These are phyloP conservation scores for Vanessa atalanta DNA, from an alignment of 1,140 invertebrate genomes.

Conservation along the genomic window DNA sequence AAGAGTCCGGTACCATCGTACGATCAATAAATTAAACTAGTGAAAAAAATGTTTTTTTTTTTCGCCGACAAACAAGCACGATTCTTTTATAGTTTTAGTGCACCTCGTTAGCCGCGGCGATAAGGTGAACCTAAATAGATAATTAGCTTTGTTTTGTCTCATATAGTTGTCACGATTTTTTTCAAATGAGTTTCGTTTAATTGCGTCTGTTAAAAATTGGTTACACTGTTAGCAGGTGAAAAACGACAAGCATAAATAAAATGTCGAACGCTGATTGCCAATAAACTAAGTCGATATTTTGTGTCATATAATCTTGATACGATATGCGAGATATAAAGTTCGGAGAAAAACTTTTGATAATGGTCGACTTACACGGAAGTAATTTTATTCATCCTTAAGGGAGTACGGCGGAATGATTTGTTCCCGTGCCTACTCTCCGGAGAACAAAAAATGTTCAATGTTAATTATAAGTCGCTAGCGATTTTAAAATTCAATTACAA, in stretches of 20 bases:
- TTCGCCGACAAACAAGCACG: constrained; percentile 60
- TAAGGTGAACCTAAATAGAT: constrained; percentile 71
- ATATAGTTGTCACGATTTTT: constrained; percentile 42
- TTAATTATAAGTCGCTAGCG: too few species aligned
- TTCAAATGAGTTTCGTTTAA: constrained; percentile 28
- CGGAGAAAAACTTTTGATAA: constrained; percentile 51
- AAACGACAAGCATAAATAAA: constrained; percentile 62
- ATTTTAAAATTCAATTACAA: too few species aligned
- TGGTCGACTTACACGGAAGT: constrained; percentile 21
- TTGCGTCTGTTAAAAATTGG: constrained; percentile 34
- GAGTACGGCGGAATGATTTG: neutral
- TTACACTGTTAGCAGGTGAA: constrained; percentile 50
- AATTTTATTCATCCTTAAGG: neutral
- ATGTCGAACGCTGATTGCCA: constrained; percentile 66
- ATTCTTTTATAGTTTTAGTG: constrained; percentile 70
- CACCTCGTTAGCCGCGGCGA: constrained; percentile 70
- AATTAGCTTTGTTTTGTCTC: constrained; percentile 71
- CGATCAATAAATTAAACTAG: constrained; percentile 57
- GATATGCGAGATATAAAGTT: constrained; percentile 66
- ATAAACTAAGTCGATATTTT: constrained; percentile 72
- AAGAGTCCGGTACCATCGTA: neutral
- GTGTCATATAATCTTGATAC: constrained; percentile 74
- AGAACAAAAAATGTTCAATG: too few species aligned
- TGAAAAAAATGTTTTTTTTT: constrained; percentile 48
- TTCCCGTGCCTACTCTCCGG: neutral